Evolutionary conservation across 2,888 invertebrate genomes (phyloP).

Genomic region (Platycheirus albimanus): DNA sequence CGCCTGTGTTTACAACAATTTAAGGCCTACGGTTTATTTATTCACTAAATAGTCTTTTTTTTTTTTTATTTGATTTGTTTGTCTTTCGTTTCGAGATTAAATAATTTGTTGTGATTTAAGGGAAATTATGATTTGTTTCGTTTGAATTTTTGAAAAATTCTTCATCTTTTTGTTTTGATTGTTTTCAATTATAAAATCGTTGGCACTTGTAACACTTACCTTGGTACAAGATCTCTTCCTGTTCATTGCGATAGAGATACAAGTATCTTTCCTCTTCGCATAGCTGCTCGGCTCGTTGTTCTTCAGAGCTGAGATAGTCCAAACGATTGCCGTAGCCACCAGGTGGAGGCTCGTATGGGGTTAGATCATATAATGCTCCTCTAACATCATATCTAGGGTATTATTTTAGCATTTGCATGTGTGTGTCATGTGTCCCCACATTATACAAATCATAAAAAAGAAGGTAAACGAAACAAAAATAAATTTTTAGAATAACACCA

Average conservation of each 20-base stretch:
- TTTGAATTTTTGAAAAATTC: slow-evolving; percentile 59
- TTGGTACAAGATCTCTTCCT: slow-evolving; percentile 94
- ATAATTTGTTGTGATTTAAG: slow-evolving; percentile 58
- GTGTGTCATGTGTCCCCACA: slow-evolving; percentile 73
- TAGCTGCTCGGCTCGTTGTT: slow-evolving; percentile 92
- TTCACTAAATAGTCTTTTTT: slow-evolving; percentile 38
- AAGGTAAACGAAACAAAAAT: slow-evolving; percentile 69
- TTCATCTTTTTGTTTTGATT: slow-evolving; percentile 29
- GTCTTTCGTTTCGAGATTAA: slow-evolving; percentile 27
- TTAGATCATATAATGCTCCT: slow-evolving; percentile 94
- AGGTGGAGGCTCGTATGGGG: slow-evolving; percentile 90
- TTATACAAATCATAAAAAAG: slow-evolving; percentile 73
- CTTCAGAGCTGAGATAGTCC: slow-evolving; percentile 87
- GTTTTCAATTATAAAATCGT: slow-evolving; percentile 42
- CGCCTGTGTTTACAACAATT: slow-evolving; percentile 64
- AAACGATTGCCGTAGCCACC: slow-evolving; percentile 86
- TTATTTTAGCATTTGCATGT: slow-evolving; percentile 72
- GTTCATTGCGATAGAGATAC: slow-evolving; percentile 92
- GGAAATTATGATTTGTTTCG: slow-evolving; percentile 67
- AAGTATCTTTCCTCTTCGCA: slow-evolving; percentile 98
- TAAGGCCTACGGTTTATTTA: slow-evolving; percentile 63
- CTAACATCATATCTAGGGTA: slow-evolving; percentile 94
- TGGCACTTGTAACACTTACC: slow-evolving; percentile 84
- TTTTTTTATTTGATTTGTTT: slow-evolving; percentile 5
- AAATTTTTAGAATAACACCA: slow-evolving; percentile 57